Evolutionary conservation across 1,140 invertebrate species (phyloP).

Genomic region (Panulirus ornatus): DNA sequence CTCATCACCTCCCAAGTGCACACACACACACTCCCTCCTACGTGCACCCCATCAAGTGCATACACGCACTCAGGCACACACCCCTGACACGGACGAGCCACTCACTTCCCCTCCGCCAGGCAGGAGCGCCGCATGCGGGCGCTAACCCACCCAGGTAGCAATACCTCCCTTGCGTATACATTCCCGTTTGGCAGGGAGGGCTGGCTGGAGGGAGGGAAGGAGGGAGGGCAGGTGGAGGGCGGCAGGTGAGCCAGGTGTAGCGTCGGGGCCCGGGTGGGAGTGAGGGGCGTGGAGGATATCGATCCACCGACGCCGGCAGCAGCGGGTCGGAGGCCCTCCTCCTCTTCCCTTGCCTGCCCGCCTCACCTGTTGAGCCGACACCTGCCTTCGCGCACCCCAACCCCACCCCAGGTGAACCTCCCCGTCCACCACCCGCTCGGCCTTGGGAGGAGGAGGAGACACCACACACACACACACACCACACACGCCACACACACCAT

Average conservation of each 20-base stretch:
- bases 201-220: too few relatives aligned
- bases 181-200: too few relatives aligned
- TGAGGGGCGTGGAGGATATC: conserved; percentile 12
- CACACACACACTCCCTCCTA: too few relatives aligned
- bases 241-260: background rate
- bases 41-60: too few relatives aligned
- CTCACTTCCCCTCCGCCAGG: background rate
- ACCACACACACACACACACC: background rate
- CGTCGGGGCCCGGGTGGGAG: background rate
- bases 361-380: conserved; percentile 15
- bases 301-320: background rate
- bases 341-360: background rate
- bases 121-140: background rate
- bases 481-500: background rate
- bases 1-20: too few relatives aligned
- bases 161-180: too few relatives aligned
- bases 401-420: too few relatives aligned
- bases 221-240: background rate
- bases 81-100: too few relatives aligned
- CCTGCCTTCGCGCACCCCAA: conserved; percentile 8
- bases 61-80: too few relatives aligned
- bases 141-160: background rate
- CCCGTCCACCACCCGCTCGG: too few relatives aligned
- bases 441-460: background rate
- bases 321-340: too few relatives aligned